Base-by-base conservation (phyloP, 2,113 vertebrate genomes). In the Catharus minimus region DNA sequence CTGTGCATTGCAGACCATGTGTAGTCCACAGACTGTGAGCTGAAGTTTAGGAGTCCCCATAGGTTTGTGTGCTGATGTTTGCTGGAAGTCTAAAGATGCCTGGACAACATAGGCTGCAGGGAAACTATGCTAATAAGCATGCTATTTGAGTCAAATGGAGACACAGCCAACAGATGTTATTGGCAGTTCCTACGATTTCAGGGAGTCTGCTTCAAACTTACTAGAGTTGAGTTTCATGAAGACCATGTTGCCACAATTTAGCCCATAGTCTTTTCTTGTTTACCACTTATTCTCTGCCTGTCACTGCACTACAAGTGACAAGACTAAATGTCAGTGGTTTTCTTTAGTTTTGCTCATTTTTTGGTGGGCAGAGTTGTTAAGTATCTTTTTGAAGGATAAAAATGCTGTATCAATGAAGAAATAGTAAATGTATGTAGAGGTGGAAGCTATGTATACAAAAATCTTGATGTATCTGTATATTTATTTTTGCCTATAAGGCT, bases 1-100 rank as follows among this genome's bases (percentile, higher is more conserved):
- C 0, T 33, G 61, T 13, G 36, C 8, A 0, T 5, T 46, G 58
- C 44, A 26, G 30, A 33, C 30, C 15, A 5, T 4, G 2, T 22
- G 53, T 64, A 21, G n/a, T n/a, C 28, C 71, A 4, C 41, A 23
- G 38, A 22, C 17, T 55, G 5, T 8, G 32, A 69, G 39, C 30
- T 58, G 73, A 44, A 90, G 41, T 16, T 56, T 11, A 11, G 38
- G 33, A 69, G 41, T n/a, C 30, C 19, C 5, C 15, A n/a, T 71
- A 15, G 50, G 16, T 62, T 77, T 19, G 26, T 55, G 11, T 9
- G 20, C 41, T 50, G 20, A 66, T 2, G 13, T 62, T 43, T 5
- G n/a, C 77, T 75, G 30, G 14, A 26, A 55, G 13, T 47, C 68
- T 92, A 49, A 77, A 81, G 60, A 55, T 74, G 65, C 39, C 52